Evolutionary conservation across 2,113 vertebrate species (phyloP).

Genomic region (Hystrix cristata): DNA sequence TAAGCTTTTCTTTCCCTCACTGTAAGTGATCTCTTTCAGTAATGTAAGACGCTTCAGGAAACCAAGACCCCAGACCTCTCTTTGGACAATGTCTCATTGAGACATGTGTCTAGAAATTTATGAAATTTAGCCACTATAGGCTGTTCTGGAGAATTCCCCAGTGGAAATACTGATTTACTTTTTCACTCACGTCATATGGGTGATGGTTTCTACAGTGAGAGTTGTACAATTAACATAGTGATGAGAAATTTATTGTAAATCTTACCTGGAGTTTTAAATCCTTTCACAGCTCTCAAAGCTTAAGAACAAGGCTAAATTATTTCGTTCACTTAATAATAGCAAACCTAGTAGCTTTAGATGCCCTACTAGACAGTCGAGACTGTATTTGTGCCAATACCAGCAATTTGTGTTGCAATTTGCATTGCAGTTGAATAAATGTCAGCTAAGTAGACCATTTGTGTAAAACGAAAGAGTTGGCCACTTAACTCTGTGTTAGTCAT

Average conservation of each 20-base stretch:
- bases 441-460: background rate
- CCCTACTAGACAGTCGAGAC: background rate
- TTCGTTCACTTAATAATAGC: background rate
- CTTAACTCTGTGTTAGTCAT: background rate
- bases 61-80: background rate
- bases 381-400: background rate
- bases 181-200: background rate
- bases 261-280: slow-evolving; percentile 8
- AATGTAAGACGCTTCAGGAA: background rate
- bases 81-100: background rate
- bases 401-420: background rate
- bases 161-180: background rate
- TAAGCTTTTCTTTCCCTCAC: background rate
- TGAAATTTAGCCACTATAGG: background rate
- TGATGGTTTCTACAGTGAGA: background rate
- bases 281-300: background rate
- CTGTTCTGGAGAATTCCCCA: background rate
- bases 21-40: background rate
- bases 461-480: background rate
- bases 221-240: background rate
- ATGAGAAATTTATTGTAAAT: background rate
- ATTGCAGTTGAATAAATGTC: background rate
- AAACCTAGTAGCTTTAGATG: background rate
- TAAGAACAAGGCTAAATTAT: background rate
- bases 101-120: background rate